These are phyloP conservation scores for Chaetophractus vellerosus DNA, from an alignment of 2,797 vertebrate genomes.

Conservation along the genomic window DNA sequence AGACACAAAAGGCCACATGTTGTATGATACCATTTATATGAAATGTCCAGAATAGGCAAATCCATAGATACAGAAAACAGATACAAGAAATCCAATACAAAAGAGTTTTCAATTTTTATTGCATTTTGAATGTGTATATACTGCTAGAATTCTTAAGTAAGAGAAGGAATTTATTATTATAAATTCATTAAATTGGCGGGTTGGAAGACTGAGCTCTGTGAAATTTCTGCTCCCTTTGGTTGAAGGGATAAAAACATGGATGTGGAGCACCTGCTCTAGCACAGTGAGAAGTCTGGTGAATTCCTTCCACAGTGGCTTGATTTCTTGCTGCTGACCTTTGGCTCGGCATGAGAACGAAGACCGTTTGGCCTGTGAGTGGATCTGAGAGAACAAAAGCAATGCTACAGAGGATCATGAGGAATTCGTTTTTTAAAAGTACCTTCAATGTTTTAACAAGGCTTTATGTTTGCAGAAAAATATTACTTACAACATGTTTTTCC, in stretches of 20 bases:
- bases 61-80: no score
- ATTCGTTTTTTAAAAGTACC: conserved; percentile 50
- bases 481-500: conserved; percentile 78
- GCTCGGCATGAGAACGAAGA: background rate
- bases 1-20: no score
- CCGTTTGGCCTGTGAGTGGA: background rate
- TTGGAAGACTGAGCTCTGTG: background rate
- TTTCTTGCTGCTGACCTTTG: background rate
- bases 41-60: no score
- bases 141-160: background rate
- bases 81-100: background rate
- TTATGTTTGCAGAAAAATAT: conserved; percentile 83
- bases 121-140: background rate
- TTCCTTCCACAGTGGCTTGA: background rate
- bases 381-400: background rate
- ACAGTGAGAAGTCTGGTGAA: background rate
- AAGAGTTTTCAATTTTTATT: background rate
- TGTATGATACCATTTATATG: no score
- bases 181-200: background rate
- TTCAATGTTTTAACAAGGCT: conserved; percentile 71
- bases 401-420: background rate
- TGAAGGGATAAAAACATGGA: background rate
- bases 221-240: background rate
- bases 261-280: background rate
- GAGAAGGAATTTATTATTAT: background rate